A percentile compares a stretch with the other conserved stretches of the same genome.
Evolutionary conservation across 2,797 vertebrate species (phyloP).

Genomic region (Phoxinus dragarum): DNA sequence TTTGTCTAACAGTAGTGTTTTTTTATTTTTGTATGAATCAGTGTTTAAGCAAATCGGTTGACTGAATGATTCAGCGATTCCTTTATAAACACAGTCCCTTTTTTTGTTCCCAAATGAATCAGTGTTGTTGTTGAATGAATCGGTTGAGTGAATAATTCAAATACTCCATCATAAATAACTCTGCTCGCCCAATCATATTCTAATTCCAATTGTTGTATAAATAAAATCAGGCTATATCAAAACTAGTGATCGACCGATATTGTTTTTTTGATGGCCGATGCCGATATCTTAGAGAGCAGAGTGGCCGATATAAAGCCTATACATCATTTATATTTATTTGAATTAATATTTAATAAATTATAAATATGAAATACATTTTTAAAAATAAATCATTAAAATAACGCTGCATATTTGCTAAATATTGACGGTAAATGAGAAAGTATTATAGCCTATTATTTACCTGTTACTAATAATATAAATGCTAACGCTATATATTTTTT

Average conservation of each 20-base stretch:
- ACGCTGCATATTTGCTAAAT: no score
- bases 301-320: no score
- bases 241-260: no score
- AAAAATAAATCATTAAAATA: no score
- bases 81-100: neutral
- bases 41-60: neutral
- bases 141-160: neutral
- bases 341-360: no score
- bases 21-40: neutral
- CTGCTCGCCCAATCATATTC: neutral
- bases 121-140: neutral
- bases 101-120: neutral
- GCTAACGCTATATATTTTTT: neutral
- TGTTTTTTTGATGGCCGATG: no score
- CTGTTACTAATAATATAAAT: no score
- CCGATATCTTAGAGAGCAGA: no score
- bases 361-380: no score
- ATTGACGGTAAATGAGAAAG: no score
- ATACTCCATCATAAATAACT: neutral
- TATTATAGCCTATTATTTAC: no score
- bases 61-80: neutral
- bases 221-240: neutral
- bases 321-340: no score
- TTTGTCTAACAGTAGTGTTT: neutral
- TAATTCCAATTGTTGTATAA: neutral